These are phyloP conservation scores for Caretta caretta DNA, from an alignment of 2,113 vertebrate species.

Conservation along the genomic window DNA sequence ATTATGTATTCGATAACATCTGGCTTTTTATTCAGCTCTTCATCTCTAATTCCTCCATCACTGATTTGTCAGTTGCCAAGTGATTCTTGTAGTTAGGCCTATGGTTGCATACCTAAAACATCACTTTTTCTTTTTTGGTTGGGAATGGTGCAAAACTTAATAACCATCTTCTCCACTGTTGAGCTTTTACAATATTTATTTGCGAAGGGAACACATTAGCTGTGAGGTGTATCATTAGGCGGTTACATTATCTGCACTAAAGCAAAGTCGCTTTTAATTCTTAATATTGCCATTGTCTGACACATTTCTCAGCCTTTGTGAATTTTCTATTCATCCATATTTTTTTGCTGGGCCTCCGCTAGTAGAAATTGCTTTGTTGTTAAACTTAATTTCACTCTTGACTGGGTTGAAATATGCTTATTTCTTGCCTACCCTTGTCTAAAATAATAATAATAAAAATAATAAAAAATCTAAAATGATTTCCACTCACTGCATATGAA, in stretches of 20 bases:
- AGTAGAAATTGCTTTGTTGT: constrained; percentile 65
- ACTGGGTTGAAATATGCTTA: constrained; percentile 63
- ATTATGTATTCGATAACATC: background rate
- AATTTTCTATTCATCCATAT: constrained; percentile 31
- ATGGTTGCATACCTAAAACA: too few relatives aligned
- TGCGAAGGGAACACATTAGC: background rate
- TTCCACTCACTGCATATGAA: background rate
- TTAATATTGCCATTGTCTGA: constrained; percentile 46
- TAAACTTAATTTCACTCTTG: constrained; percentile 74
- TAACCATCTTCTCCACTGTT: background rate
- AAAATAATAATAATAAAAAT: constrained; percentile 61
- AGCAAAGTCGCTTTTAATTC: constrained; percentile 38
- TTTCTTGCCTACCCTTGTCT: constrained; percentile 19
- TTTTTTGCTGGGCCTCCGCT: background rate
- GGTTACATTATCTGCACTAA: constrained; percentile 52
- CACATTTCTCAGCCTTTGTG: constrained; percentile 31
- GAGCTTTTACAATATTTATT: background rate
- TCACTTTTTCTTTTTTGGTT: background rate
- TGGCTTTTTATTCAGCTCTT: background rate
- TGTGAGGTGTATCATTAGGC: background rate
- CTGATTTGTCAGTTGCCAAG: too few relatives aligned
- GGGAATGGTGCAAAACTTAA: background rate
- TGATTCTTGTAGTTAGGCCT: background rate
- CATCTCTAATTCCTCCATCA: background rate
- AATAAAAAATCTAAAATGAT: constrained; percentile 27